Evolutionary conservation across 2,797 vertebrate species (phyloP), one percentile per base, ranked within the genome.

Genomic region (Smutsia temminckii): DNA sequence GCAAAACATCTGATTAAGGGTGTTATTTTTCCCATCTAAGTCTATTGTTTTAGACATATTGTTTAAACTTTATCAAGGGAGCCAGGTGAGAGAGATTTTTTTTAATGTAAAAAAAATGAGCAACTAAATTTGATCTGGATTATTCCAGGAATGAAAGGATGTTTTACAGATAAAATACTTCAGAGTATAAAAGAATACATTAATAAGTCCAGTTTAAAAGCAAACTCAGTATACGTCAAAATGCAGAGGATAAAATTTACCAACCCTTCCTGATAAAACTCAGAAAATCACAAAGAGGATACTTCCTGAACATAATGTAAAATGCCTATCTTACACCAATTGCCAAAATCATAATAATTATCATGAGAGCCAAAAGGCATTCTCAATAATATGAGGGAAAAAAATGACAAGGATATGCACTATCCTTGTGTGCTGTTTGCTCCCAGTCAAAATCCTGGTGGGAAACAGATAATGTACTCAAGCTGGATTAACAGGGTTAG

Each of bases 181-280:
- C 7, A 94, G 9, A 69, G 88, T 61, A 80, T 84, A 63, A 84
- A 94, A 34, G 32, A 94, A 32, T 32, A 89, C 21, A 63, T 69
- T 20, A 74, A 4, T n/a, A 79, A 27, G 2, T 87, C 29, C 25
- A 87, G 72, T 81, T 74, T 78, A 25, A 89, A 88, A 93, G 57
- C 6, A 34, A 86, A 49, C 7, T 55, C 69, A 42, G 25, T 57
- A 78, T 78, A 20, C 71, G 37, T 46, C 32, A 85, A 66, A 74
- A 72, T 78, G 11, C n/a, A 95, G 80, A 64, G 6, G 42, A 77
- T 90, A 85, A 68, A 94, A 91, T 89, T 49, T 32, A 83, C 42
- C 12, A 91, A 57, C 1, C 3, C 8, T 69, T 69, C 59, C 80
- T 57, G 32, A 89, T 51, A 79, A 74, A 89, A 83, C 34, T 86